Evolutionary conservation across 1,140 invertebrate species (phyloP).

Genomic region (Philopotamus ludificatus): DNA sequence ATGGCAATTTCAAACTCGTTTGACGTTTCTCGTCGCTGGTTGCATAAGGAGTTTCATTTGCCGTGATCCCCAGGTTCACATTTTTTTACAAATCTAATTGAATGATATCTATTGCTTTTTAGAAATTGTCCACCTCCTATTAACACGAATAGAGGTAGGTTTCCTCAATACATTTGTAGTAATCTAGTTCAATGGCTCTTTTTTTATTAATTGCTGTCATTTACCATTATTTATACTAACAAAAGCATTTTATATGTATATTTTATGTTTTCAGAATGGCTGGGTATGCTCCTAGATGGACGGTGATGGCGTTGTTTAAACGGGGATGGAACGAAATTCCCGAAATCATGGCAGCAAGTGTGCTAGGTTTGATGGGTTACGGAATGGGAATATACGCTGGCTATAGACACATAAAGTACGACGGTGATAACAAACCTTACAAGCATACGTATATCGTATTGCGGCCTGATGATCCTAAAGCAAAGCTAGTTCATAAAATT

Average conservation of each 20-base stretch:
- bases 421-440: slow-evolving; percentile 64
- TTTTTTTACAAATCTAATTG: too few relatives aligned
- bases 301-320: slow-evolving; percentile 49
- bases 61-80: too few relatives aligned
- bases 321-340: slow-evolving; percentile 66
- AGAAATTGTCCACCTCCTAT: too few relatives aligned
- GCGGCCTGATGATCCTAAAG: slow-evolving; percentile 63
- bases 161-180: too few relatives aligned
- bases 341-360: slow-evolving; percentile 60
- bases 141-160: too few relatives aligned
- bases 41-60: too few relatives aligned
- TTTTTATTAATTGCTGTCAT: too few relatives aligned
- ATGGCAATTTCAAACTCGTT: too few relatives aligned
- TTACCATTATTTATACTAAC: too few relatives aligned
- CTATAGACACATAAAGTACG: slow-evolving; percentile 57
- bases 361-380: slow-evolving; percentile 53
- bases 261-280: slow-evolving; percentile 2
- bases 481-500: slow-evolving; percentile 53
- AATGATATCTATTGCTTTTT: too few relatives aligned
- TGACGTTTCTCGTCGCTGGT: too few relatives aligned
- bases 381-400: slow-evolving; percentile 48
- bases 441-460: slow-evolving; percentile 62
- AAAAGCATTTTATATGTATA: neutral
- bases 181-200: too few relatives aligned
- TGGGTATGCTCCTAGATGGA: slow-evolving; percentile 2